Evolutionary conservation across 2,113 vertebrate species (phyloP).

Genomic region (Hyaena hyaena): DNA sequence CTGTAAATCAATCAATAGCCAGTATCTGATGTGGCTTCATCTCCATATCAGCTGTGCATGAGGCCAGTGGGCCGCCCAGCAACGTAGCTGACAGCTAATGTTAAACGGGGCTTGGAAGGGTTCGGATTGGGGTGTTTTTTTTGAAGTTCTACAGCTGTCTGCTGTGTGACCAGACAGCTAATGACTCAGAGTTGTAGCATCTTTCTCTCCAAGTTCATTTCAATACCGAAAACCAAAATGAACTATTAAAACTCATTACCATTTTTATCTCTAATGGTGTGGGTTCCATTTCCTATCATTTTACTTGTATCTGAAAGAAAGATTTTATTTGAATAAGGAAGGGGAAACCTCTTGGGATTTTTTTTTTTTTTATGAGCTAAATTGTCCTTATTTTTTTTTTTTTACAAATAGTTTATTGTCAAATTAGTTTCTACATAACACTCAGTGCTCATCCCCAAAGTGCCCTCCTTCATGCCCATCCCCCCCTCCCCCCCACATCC

Average conservation of each 20-base stretch:
- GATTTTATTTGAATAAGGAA: conserved; percentile 48
- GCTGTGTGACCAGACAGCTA: conserved; percentile 11
- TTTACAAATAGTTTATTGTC: too few relatives aligned
- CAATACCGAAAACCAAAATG: conserved; percentile 61
- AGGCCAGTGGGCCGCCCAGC: accelerated
- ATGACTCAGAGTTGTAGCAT: not conserved
- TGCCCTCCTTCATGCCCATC: too few relatives aligned
- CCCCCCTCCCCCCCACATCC: too few relatives aligned
- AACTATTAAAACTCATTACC: conserved; percentile 80
- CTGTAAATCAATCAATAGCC: conserved; percentile 46
- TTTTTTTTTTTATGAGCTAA: conserved; percentile 24
- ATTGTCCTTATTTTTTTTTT: too few relatives aligned
- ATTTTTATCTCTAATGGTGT: conserved; percentile 78
- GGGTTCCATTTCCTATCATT: conserved; percentile 60
- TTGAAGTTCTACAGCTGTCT: conserved; percentile 40
- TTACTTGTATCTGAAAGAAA: conserved; percentile 62
- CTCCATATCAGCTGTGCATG: not conserved
- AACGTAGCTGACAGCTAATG: accelerated
- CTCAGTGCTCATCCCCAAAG: too few relatives aligned
- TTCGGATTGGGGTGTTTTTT: not conserved
- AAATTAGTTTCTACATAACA: too few relatives aligned
- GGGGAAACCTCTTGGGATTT: not conserved
- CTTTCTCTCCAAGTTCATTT: not conserved
- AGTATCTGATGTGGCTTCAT: conserved; percentile 42
- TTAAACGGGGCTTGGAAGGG: not conserved